These are phyloP conservation scores for Chaenodraco wilsoni DNA, from an alignment of 2,797 vertebrate species.

Conservation along the genomic window DNA sequence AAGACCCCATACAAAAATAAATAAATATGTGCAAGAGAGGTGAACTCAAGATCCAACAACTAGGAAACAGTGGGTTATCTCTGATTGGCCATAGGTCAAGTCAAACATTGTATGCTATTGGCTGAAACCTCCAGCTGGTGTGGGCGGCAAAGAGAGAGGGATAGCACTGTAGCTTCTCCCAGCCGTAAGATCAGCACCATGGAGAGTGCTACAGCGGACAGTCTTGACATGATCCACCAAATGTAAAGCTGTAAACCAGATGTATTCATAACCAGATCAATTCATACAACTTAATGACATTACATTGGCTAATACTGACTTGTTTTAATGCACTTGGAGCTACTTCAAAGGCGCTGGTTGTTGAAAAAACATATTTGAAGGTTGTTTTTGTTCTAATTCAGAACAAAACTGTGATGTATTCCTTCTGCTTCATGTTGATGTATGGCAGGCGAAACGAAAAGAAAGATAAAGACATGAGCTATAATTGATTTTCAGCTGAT, in stretches of 20 bases:
- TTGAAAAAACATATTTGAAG: conserved; percentile 10
- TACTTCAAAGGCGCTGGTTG: conserved; percentile 20
- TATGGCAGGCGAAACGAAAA: not conserved
- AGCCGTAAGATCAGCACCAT: conserved; percentile 27
- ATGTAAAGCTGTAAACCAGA: conserved; percentile 12
- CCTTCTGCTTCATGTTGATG: conserved; percentile 6
- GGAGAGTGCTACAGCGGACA: conserved; percentile 1
- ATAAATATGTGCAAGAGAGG: not conserved
- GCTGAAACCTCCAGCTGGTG: not conserved
- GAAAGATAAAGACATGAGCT: conserved; percentile 5
- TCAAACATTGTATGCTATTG: conserved; percentile 9
- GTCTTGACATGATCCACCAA: conserved; percentile 1
- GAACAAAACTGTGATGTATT: conserved; percentile 14
- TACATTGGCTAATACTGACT: not conserved
- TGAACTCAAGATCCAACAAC: conserved; percentile 16
- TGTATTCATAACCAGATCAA: not conserved
- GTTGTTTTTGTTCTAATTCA: conserved; percentile 16
- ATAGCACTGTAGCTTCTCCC: not conserved
- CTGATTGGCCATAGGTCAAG: not conserved
- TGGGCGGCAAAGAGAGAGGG: not conserved
- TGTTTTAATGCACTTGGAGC: conserved; percentile 14
- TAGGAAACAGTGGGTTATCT: not conserved
- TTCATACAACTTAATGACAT: not conserved
- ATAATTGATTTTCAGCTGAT: conserved; percentile 11
- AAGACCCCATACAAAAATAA: not conserved